phyloP scores from a whole-genome alignment of 2,797 vertebrate species.

The Gila robusta region DNA sequence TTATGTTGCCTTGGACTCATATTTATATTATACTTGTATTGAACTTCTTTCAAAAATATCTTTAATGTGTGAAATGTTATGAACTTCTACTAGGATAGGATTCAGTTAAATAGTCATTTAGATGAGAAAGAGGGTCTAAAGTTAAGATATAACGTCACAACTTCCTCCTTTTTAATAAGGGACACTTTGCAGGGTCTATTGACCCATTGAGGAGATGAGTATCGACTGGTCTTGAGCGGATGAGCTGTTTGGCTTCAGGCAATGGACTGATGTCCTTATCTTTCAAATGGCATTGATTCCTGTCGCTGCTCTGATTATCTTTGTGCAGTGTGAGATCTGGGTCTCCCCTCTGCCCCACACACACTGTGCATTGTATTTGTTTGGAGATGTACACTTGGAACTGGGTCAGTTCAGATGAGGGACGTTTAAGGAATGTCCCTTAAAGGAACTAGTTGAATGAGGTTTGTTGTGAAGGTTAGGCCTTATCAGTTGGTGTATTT shows the following conservation, averaged over 20 bases:
- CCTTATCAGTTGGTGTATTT: background rate
- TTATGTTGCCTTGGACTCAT: background rate
- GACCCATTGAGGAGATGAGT: constrained; percentile 52
- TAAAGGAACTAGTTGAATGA: constrained; percentile 22
- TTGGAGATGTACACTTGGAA: constrained; percentile 24
- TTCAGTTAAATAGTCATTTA: constrained; percentile 21
- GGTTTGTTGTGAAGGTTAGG: background rate
- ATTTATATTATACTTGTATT: background rate
- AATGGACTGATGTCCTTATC: constrained; percentile 63
- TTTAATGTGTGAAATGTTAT: background rate
- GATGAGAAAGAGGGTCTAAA: background rate
- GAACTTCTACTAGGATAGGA: background rate
- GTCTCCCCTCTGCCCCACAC: constrained; percentile 57
- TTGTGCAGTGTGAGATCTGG: constrained; percentile 55
- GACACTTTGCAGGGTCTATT: constrained; percentile 36
- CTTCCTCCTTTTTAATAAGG: constrained; percentile 37
- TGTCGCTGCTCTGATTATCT: constrained; percentile 52
- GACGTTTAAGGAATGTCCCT: background rate
- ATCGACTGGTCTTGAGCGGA: constrained; percentile 49
- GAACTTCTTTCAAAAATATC: background rate
- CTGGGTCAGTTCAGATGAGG: constrained; percentile 41
- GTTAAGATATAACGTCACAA: background rate
- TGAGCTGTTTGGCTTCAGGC: constrained; percentile 28
- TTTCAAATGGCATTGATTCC: constrained; percentile 60
- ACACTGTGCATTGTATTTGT: constrained; percentile 34